These are phyloP conservation scores for Alaudala cheleensis DNA, from an alignment of 2,113 vertebrate genomes.

Conservation along the genomic window DNA sequence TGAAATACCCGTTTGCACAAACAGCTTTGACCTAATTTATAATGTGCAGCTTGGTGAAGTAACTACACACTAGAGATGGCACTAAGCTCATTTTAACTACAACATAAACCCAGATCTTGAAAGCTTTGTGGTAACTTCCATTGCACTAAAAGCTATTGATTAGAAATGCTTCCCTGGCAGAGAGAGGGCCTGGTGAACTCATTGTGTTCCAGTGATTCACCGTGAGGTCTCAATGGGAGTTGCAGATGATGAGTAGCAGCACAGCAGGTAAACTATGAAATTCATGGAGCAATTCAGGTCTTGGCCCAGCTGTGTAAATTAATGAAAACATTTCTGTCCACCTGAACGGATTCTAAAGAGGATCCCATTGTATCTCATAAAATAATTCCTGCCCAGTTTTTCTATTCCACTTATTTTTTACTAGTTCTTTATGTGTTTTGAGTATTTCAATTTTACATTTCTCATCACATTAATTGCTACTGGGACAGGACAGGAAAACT, in stretches of 20 bases:
- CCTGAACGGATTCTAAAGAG: not conserved
- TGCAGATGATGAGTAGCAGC: not conserved
- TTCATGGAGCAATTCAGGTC: not conserved
- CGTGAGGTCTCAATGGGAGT: not conserved
- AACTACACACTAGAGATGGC: not conserved
- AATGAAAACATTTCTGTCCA: not conserved
- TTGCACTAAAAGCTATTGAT: constrained; percentile 56
- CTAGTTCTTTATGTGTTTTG: not conserved
- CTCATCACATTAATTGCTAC: not conserved
- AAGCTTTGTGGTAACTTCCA: constrained; percentile 7
- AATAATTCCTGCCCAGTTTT: not conserved
- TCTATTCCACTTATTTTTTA: not conserved
- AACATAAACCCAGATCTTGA: not conserved
- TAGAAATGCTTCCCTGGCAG: not conserved
- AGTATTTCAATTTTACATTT: not conserved
- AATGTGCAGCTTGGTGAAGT: not conserved
- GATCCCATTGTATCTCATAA: not conserved
- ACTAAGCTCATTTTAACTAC: constrained; percentile 14
- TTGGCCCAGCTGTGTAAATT: not conserved
- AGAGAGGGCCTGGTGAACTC: not conserved
- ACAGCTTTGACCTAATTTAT: not conserved
- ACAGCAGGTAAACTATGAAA: not conserved
- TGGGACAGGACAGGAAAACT: not conserved
- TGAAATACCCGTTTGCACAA: not conserved
- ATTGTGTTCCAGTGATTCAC: not conserved